Evolutionary conservation across 1,140 invertebrate genomes (phyloP).

Genomic region (Tribolium madens): DNA sequence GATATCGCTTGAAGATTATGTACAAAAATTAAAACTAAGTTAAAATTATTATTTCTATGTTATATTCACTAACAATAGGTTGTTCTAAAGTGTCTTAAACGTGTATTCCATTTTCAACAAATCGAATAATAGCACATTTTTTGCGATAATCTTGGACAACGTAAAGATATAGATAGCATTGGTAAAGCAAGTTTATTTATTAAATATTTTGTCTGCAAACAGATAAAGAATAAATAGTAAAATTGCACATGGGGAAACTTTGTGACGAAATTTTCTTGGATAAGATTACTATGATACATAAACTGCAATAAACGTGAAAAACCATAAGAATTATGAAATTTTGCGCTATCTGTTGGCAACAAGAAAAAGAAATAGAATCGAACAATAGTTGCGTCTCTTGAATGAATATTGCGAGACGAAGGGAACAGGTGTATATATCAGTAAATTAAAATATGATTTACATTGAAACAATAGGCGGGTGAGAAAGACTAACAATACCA

Average conservation of each 20-base stretch:
- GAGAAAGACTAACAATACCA: slow-evolving; percentile 57
- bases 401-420: slow-evolving; percentile 34
- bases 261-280: neutral
- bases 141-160: neutral
- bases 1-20: neutral
- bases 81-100: too few relatives aligned
- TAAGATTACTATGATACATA: neutral
- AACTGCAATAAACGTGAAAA: neutral
- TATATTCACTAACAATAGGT: too few relatives aligned
- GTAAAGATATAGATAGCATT: neutral
- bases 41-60: neutral
- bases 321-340: neutral
- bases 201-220: neutral
- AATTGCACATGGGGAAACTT: neutral
- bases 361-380: slow-evolving; percentile 13
- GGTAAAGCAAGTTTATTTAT: neutral
- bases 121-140: too few relatives aligned
- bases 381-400: slow-evolving; percentile 28
- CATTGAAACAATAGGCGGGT: slow-evolving; percentile 54
- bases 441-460: slow-evolving; percentile 57
- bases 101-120: neutral
- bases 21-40: neutral
- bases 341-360: slow-evolving; percentile 9
- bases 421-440: slow-evolving; percentile 50
- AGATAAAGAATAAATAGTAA: neutral